Percentiles rank a stretch among this genome's conserved stretches.
Conservation (phyloP, 2,888 invertebrate genomes). For the Lasioglossum pauxillum region DNA sequence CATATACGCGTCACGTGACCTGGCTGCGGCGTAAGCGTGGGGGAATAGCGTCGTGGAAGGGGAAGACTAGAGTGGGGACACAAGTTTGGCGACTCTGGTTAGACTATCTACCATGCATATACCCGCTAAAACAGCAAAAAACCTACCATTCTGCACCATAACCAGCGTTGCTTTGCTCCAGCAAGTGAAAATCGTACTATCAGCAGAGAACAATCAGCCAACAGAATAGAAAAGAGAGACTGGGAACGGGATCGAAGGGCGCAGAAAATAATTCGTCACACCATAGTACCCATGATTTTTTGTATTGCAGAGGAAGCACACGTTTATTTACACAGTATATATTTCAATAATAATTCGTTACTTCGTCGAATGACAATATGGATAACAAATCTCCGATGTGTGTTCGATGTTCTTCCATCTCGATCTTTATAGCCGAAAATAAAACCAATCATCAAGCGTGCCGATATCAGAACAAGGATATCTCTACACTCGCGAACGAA, state of each 20-base stretch:
- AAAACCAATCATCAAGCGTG: conserved; percentile 3
- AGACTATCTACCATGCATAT: conserved; percentile 40
- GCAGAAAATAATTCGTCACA: conserved; percentile 76
- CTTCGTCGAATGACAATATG: conserved; percentile 70
- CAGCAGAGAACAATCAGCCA: conserved; percentile 44
- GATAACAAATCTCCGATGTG: conserved; percentile 57
- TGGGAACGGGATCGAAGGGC: conserved; percentile 42
- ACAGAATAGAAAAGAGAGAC: conserved; percentile 51
- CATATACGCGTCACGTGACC: too few species aligned
- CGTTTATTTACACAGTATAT: conserved; percentile 82
- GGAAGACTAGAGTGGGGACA: too few species aligned
- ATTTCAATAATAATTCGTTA: conserved; percentile 66
- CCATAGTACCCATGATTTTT: conserved; percentile 74
- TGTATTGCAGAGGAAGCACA: conserved; percentile 82
- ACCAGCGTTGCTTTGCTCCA: conserved; percentile 44
- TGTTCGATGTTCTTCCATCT: not conserved
- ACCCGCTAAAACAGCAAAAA: conserved; percentile 22
- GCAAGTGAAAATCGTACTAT: conserved; percentile 38
- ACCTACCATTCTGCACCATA: conserved; percentile 55
- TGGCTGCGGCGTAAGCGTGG: too few species aligned
- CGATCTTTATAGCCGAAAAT: conserved; percentile 17
- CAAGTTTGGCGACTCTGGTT: not conserved
- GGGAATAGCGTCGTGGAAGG: too few species aligned
- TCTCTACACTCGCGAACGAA: conserved; percentile 17
- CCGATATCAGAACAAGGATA: not conserved